phyloP scores from a whole-genome alignment of 2,797 vertebrate genomes.

The Hybognathus amarus region DNA sequence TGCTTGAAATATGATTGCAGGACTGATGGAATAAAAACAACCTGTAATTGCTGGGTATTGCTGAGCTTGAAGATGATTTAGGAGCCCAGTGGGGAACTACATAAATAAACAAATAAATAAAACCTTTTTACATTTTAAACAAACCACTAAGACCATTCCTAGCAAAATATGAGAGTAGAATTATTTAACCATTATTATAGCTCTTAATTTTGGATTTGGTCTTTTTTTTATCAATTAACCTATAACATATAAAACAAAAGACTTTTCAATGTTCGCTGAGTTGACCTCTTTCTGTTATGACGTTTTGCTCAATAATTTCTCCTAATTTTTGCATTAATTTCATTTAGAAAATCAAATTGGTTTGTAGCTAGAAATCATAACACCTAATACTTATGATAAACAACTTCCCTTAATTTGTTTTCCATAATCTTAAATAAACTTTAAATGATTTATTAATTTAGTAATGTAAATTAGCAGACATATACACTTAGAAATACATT shows the following conservation, averaged over 20 bases:
- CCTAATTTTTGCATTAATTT: neutral
- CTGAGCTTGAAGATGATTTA: conserved; percentile 58
- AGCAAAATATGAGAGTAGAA: neutral
- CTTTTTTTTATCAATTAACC: neutral
- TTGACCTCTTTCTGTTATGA: neutral
- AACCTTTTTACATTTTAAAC: conserved; percentile 65
- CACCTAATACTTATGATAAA: neutral
- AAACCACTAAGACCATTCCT: conserved; percentile 16
- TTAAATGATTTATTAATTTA: neutral
- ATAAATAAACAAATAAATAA: conserved; percentile 51
- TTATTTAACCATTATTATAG: neutral
- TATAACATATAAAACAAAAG: neutral
- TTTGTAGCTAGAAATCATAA: neutral
- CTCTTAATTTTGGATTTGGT: neutral
- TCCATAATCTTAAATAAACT: neutral
- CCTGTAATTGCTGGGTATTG: conserved; percentile 77
- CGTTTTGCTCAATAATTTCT: neutral
- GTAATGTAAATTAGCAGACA: neutral
- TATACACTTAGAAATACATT: neutral
- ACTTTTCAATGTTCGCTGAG: neutral
- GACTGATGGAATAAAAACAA: conserved; percentile 66
- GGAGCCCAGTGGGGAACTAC: conserved; percentile 64
- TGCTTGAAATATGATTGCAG: conserved; percentile 58
- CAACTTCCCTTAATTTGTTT: neutral
- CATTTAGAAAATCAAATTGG: neutral